Evolutionary conservation across 2,797 vertebrate species (phyloP).

Genomic region (Monodelphis domestica): DNA sequence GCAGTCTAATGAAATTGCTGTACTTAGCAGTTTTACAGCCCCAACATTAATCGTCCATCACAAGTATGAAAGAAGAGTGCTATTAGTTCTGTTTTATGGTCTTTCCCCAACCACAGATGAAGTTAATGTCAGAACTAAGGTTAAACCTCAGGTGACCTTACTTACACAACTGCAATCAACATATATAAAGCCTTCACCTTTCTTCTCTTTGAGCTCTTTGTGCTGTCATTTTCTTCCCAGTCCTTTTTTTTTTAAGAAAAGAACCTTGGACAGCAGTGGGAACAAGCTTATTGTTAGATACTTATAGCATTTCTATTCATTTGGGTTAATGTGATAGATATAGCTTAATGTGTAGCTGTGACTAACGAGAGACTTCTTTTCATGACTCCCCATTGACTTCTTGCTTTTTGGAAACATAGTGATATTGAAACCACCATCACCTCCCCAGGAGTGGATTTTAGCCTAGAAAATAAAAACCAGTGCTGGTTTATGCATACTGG

Average conservation of each 20-base stretch:
- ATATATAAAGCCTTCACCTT: not conserved
- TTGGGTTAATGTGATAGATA: slow-evolving; percentile 43
- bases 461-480: slow-evolving; percentile 49
- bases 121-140: not conserved
- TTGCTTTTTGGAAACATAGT: slow-evolving; percentile 56
- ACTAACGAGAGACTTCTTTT: slow-evolving; percentile 67
- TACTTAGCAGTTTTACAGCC: not conserved
- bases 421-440: slow-evolving; percentile 66
- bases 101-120: not conserved
- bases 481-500: slow-evolving; percentile 51
- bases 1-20: not conserved
- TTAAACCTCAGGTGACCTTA: not conserved
- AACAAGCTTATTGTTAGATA: slow-evolving; percentile 55
- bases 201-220: slow-evolving; percentile 25
- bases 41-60: not conserved
- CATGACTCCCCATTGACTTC: slow-evolving; percentile 52
- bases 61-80: not conserved
- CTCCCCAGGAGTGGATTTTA: slow-evolving; percentile 51
- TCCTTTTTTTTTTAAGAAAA: slow-evolving; percentile 45
- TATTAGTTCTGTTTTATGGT: slow-evolving; percentile 12
- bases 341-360: slow-evolving; percentile 59
- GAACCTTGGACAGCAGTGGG: not conserved
- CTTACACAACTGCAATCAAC: not conserved
- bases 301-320: not conserved
- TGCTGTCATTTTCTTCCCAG: slow-evolving; percentile 37